These are phyloP conservation scores for Rhinella marina DNA, from an alignment of 2,797 vertebrate genomes.

Conservation along the genomic window DNA sequence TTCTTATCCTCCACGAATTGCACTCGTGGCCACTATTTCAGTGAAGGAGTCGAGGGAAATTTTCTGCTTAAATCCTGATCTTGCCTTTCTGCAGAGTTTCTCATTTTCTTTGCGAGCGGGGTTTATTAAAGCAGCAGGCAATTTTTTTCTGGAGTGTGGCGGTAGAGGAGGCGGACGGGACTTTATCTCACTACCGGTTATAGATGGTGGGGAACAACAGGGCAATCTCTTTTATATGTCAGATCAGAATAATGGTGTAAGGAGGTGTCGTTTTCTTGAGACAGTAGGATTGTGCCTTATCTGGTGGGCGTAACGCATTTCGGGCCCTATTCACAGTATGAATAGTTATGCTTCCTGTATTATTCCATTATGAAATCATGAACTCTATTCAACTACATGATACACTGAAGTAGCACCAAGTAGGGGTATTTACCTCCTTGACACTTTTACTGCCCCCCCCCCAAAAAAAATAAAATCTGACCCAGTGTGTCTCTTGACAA, in stretches of 20 bases:
- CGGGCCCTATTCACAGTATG: background rate
- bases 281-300: background rate
- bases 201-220: background rate
- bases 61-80: constrained; percentile 40
- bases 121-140: constrained; percentile 1
- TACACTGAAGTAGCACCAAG: background rate
- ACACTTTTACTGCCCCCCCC: too few relatives aligned
- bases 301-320: too few relatives aligned
- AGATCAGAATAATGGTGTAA: background rate
- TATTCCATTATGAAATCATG: background rate
- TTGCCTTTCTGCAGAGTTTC: constrained; percentile 17
- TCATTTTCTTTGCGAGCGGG: constrained; percentile 8
- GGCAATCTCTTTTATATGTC: background rate
- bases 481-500: background rate
- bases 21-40: constrained; percentile 19
- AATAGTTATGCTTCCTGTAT: background rate
- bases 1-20: constrained; percentile 28
- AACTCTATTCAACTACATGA: background rate
- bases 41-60: constrained; percentile 5
- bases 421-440: too few relatives aligned
- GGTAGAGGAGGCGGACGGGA: background rate
- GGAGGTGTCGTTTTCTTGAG: too few relatives aligned
- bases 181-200: background rate
- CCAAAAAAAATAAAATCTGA: too few relatives aligned
- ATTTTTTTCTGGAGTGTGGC: background rate